Conservation (phyloP, 1,140 invertebrate genomes). For the Diabrotica undecimpunctata region DNA sequence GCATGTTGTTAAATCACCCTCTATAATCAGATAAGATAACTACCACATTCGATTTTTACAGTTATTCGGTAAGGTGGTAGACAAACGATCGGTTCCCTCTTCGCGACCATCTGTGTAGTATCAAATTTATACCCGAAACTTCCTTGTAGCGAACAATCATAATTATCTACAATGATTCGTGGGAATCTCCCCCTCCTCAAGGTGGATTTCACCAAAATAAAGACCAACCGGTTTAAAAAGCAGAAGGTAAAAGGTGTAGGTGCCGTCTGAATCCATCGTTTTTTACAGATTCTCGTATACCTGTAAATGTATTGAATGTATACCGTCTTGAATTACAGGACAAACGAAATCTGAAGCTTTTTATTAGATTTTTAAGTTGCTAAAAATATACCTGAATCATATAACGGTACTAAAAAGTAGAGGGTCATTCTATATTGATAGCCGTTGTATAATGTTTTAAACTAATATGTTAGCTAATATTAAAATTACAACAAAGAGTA, state of each 20-base stretch:
- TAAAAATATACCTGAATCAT: too few species aligned
- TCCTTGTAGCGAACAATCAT: background rate
- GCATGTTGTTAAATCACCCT: background rate
- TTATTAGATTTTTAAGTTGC: too few species aligned
- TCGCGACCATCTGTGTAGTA: background rate
- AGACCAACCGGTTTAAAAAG: background rate
- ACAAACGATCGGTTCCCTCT: background rate
- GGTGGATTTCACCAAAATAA: background rate
- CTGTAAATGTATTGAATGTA: background rate
- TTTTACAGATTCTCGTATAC: background rate
- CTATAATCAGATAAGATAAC: background rate
- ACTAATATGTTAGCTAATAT: too few species aligned
- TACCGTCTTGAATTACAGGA: background rate
- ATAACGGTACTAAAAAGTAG: too few species aligned
- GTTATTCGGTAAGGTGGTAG: background rate
- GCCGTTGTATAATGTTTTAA: too few species aligned
- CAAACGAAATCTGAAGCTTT: background rate
- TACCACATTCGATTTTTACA: background rate
- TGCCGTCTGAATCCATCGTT: background rate
- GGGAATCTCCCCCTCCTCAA: background rate
- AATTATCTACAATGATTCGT: slow-evolving; percentile 1
- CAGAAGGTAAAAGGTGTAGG: background rate
- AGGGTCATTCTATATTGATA: too few species aligned
- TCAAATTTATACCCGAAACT: slow-evolving; percentile 1
- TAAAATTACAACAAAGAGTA: too few species aligned